Evolutionary conservation across 2,888 invertebrate genomes (phyloP), one percentile per base, ranked within the genome.

Genomic region (Clitarchus hookeri): DNA sequence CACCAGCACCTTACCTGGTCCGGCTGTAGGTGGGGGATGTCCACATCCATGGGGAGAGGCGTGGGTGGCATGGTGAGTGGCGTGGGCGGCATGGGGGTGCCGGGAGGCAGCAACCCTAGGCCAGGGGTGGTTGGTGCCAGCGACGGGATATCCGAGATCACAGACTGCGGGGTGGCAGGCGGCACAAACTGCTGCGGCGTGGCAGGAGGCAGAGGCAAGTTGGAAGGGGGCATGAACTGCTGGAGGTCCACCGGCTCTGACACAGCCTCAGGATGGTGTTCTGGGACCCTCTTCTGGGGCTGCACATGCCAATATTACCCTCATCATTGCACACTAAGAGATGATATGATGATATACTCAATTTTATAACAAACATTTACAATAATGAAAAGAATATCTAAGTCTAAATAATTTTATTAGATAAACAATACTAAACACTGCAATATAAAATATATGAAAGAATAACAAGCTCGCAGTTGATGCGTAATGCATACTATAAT

Each of bases 1-100:
- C 53, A 53, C 13, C 19, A 53, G 53, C 13, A 65, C 48, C 65
- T 88, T 88, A 92, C 92, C 91, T 94, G 94, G 90, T 95, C 95
- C 4, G 93, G 93, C 84, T 93, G 93, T 89, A 95, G 91, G 90
- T 95, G 95, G 87, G 95, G 95, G 92, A 94, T 93, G 25, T 94
- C 94, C 85, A 89, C 89, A 65, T 92, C 92, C 85, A 92, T 91
- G 90, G 91, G 91, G 53, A 92, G 88, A 87, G 92, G 91, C 80
- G 91, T 91, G 9, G 91, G 90, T 0, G 91, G 91, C 12, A 84
- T 85, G 23, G 88, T 0, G 89, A 92, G 88, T 87, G 92, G 91
- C 79, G 91, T 91, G 9, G 91, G 90, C 0, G 91, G 91, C 12
- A 84, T 85, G 26, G 88, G 87, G 3, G 86, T 86, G 11, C 83